phyloP scores from a whole-genome alignment of 1,140 invertebrate genomes.

The Akabosia matsudoensis region DNA sequence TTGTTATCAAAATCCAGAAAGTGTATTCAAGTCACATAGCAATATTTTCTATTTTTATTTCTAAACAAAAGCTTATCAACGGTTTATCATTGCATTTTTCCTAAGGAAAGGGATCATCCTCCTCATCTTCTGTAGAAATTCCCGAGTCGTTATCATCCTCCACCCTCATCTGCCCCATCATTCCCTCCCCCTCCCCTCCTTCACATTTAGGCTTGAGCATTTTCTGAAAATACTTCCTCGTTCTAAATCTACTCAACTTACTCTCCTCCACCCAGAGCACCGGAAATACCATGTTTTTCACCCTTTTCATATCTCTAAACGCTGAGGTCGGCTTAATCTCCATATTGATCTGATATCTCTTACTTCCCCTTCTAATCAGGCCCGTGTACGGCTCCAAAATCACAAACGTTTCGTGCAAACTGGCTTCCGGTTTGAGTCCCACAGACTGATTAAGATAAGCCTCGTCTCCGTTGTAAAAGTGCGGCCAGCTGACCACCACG shows the following conservation, averaged over 20 bases:
- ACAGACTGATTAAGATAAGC: constrained; percentile 49
- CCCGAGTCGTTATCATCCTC: too few relatives aligned
- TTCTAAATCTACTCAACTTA: constrained; percentile 13
- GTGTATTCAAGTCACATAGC: too few relatives aligned
- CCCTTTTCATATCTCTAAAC: constrained; percentile 51
- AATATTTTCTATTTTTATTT: too few relatives aligned
- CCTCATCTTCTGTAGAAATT: too few relatives aligned
- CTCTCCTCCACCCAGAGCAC: constrained; percentile 58
- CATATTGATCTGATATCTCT: constrained; percentile 58
- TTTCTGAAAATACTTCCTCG: not conserved
- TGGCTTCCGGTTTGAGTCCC: constrained; percentile 51
- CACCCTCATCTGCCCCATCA: too few relatives aligned
- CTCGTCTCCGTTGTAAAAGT: constrained; percentile 53
- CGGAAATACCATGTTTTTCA: constrained; percentile 56
- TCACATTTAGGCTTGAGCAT: not conserved
- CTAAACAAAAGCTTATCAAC: too few relatives aligned
- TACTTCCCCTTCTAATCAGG: constrained; percentile 53
- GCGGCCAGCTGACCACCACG: constrained; percentile 52
- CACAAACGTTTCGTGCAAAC: constrained; percentile 52
- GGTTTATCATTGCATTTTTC: too few relatives aligned
- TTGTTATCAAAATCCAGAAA: too few relatives aligned
- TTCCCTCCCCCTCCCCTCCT: too few relatives aligned
- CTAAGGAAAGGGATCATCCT: too few relatives aligned
- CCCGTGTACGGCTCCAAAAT: constrained; percentile 56
- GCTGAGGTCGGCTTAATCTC: constrained; percentile 51